Evolutionary conservation across 2,113 vertebrate genomes (phyloP).

Genomic region (Oxygymnocypris stewartii): DNA sequence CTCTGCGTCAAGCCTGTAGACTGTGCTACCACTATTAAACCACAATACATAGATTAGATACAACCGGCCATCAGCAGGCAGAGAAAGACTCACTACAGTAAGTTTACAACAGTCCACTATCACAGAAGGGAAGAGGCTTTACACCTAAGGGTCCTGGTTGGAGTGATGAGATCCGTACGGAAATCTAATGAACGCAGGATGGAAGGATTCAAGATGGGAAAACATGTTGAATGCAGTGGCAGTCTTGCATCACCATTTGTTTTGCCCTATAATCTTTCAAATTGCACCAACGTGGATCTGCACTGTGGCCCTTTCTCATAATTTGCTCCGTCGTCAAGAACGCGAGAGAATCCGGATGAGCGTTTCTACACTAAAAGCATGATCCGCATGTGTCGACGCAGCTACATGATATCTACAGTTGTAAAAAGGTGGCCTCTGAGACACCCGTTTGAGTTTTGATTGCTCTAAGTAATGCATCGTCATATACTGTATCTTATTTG

Average conservation of each 20-base stretch:
- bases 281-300: constrained; percentile 20
- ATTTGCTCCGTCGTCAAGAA: constrained; percentile 52
- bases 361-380: constrained; percentile 65
- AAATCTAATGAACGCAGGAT: constrained; percentile 38
- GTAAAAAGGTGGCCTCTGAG: constrained; percentile 57
- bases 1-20: constrained; percentile 67
- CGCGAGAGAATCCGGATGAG: constrained; percentile 66
- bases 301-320: constrained; percentile 53
- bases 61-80: constrained; percentile 71
- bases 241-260: constrained; percentile 70
- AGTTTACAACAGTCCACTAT: constrained; percentile 76
- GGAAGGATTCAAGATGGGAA: constrained; percentile 52
- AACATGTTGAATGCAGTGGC: constrained; percentile 64
- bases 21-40: constrained; percentile 71
- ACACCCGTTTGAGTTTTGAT: constrained; percentile 70
- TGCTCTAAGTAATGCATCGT: constrained; percentile 71
- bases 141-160: constrained; percentile 66
- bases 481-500: constrained; percentile 68
- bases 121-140: constrained; percentile 69
- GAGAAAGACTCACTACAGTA: constrained; percentile 81
- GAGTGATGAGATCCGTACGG: constrained; percentile 50
- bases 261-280: constrained; percentile 42
- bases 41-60: constrained; percentile 64
- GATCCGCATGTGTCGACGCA: constrained; percentile 49
- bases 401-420: constrained; percentile 68